These are phyloP conservation scores for Microctonus aethiopoides DNA, from an alignment of 2,888 invertebrate genomes.

Conservation along the genomic window DNA sequence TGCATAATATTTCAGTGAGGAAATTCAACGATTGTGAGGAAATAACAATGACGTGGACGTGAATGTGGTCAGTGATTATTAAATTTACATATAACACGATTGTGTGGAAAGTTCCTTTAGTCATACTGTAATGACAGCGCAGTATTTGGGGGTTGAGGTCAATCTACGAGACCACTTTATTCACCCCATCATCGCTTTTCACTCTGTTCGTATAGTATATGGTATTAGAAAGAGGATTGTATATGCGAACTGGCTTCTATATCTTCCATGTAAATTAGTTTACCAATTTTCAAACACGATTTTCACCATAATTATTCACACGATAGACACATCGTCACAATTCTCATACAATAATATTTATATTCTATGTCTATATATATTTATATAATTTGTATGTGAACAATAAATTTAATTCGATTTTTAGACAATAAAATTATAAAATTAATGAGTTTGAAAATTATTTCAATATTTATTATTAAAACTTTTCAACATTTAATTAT, in stretches of 20 bases:
- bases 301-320: slow-evolving; percentile 40
- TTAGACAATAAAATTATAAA: neutral
- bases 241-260: slow-evolving; percentile 13
- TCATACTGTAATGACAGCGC: slow-evolving; percentile 1
- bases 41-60: neutral
- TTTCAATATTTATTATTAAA: too few relatives aligned
- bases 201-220: neutral
- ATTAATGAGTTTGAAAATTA: slow-evolving; percentile 22
- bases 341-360: neutral
- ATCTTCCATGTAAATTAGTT: slow-evolving; percentile 44
- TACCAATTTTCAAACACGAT: slow-evolving; percentile 42
- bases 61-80: neutral
- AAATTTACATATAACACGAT: slow-evolving; percentile 10
- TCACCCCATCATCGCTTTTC: slow-evolving; percentile 27
- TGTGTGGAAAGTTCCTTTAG: slow-evolving; percentile 10
- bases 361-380: neutral
- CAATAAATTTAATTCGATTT: slow-evolving; percentile 6
- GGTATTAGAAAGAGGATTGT: neutral
- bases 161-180: slow-evolving; percentile 38
- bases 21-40: neutral
- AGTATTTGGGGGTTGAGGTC: slow-evolving; percentile 2
- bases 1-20: neutral
- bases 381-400: neutral
- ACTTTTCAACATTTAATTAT: slow-evolving; percentile 28
- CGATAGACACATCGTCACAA: neutral